Base-by-base conservation (phyloP, 2,113 vertebrate species). In the Ceyx cyanopectus region DNA sequence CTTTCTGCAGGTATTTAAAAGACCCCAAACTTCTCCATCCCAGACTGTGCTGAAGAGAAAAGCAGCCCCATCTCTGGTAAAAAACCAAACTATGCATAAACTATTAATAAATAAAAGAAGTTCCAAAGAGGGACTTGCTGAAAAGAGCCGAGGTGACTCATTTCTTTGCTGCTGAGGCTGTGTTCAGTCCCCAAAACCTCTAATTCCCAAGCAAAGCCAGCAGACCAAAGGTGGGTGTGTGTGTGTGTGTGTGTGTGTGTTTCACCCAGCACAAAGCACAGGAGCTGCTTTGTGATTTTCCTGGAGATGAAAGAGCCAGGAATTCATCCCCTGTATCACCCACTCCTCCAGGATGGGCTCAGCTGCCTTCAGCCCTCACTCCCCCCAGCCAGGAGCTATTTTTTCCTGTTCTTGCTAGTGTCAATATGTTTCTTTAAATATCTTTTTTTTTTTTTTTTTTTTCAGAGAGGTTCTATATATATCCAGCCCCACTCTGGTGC, bases 401-500 rank as follows among this genome's bases (percentile, higher is more conserved):
- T 97, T 96, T 95, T 94, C 92, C 90, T 89, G 75, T 92, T 94
- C 86, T 90, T 61, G 72, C 94, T 94, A 96, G 94, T 97, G 95
- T 91, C 95, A 96, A 94, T 97, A 94, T 61, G 67, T 89, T 96
- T 95, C 97, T 96, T 97, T 97, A 97, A 97, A 98, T 98, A 97
- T 97, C 97, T 95, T 92, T 37, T 37, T 37, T 37, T 9, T 37
- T 37, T 37, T 37, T 37, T 37, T 37, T 37, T 37, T 37, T 37
- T 73, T 81, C 30, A 3, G 82, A 95, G 85, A 97, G 80, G 91
- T 75, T 85, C 90, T 85, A 91, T 96, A 97, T 98, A 97, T 97
- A 97, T 97, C 97, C 96, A 97, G 97, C 88, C 82, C 94, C 92
- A 83, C 81, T 94, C 94, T 92, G 96, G 95, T 95, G 94, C 95